Evolutionary conservation across 2,888 invertebrate genomes (phyloP), one percentile per base, ranked within the genome.

Genomic region (Agrotis puta): DNA sequence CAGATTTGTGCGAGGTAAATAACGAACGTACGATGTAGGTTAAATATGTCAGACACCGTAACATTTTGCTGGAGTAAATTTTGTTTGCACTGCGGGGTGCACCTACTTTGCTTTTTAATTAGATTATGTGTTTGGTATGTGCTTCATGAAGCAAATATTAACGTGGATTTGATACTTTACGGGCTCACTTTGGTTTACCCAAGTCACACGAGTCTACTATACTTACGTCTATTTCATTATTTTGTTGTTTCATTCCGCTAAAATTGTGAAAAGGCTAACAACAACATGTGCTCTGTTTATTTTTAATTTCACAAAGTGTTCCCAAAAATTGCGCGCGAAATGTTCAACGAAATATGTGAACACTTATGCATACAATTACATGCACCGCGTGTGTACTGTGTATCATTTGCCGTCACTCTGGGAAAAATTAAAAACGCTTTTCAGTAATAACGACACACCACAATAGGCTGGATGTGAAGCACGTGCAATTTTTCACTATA

Each of bases 401-500:
- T 69, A 69, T 39, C 64, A 69, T 75, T 75, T 56, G 51, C 64
- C 71, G 62, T 73, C 69, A 65, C 54, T 70, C 51, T 53, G 70
- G 70, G 39, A 74, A 71, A 82, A 81, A 84, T 73, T 82, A 62
- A 84, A 81, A 84, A 62, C 27, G 72, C 61, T 75, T 75, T 84
- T 58, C 70, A 66, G 77, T 65, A 74, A 80, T 77, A 82, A 70
- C 79, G 62, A 64, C 69, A 64, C 69, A 64, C 75, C 75, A 76
- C 75, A 83, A 72, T 70, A 78, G 63, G 74, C 70, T 65, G 73
- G 56, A 79, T 72, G 67, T 81, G 71, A 79, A 70, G 79, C 78
- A 81, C 81, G 74, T 83, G 83, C 84, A 83, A 88, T 87, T 88
- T 87, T 88, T 90, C 82, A 87, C 86, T 79, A 82, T 86, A 83